Evolutionary conservation across 2,888 invertebrate species (phyloP).

Genomic region (Entomobrya multifasciata): DNA sequence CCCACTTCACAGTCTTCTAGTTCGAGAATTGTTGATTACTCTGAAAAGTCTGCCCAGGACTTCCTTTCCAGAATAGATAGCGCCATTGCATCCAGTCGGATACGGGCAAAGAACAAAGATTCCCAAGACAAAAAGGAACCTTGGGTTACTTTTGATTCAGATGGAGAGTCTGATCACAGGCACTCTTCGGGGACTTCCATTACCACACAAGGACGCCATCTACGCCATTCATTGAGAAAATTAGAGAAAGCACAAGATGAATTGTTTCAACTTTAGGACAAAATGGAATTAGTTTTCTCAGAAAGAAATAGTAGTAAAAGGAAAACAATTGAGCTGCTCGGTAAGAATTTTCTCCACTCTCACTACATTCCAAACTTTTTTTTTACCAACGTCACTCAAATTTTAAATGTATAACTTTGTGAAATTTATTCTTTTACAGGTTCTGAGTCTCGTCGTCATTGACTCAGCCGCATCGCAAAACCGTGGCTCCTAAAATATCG

Average conservation of each 20-base stretch:
- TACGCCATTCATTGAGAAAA: slow-evolving; percentile 90
- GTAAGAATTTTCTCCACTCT: neutral
- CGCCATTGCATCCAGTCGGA: slow-evolving; percentile 81
- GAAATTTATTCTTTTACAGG: neutral
- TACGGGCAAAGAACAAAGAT: slow-evolving; percentile 80
- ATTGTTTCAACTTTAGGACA: slow-evolving; percentile 92
- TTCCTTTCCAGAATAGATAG: slow-evolving; percentile 82
- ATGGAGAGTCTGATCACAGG: slow-evolving; percentile 78
- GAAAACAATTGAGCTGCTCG: slow-evolving; percentile 76
- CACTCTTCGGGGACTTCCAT: slow-evolving; percentile 80
- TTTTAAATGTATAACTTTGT: neutral
- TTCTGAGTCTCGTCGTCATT: slow-evolving; percentile 27
- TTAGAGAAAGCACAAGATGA: slow-evolving; percentile 93
- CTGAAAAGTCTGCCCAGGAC: slow-evolving; percentile 80
- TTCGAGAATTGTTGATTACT: slow-evolving; percentile 74
- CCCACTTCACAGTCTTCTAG: slow-evolving; percentile 70
- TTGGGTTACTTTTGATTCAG: slow-evolving; percentile 79
- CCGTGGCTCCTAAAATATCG: slow-evolving; percentile 1
- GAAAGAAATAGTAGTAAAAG: neutral
- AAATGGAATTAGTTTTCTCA: neutral
- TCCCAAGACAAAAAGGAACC: slow-evolving; percentile 80
- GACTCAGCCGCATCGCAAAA: slow-evolving; percentile 9
- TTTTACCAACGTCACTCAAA: neutral
- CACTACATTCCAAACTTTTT: no score
- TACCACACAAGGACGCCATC: slow-evolving; percentile 90